Base-by-base conservation (phyloP, 2,888 invertebrate species). In the Stratiomys singularior region DNA sequence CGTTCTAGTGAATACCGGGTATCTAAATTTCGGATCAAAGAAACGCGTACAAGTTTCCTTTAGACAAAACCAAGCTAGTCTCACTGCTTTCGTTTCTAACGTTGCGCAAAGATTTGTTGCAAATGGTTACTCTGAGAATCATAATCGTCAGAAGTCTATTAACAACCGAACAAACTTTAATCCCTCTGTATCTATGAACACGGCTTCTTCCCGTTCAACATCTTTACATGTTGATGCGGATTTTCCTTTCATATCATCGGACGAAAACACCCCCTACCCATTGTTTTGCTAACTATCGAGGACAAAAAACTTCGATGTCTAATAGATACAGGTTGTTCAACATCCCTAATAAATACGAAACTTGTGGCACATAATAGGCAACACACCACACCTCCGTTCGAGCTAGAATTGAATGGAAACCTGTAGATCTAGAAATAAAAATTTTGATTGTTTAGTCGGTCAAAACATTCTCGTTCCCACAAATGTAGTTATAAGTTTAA, bases 1-100 rank as follows among this genome's bases (percentile, higher is more conserved):
- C 21, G 63, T 63, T 11, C 25, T 69, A 69, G 69, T 69, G 13
- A 69, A 69, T 69, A 69, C 46, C 1, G 69, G 69, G 21, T 69
- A 69, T 3, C 47, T 69, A 5, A 69, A 69, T 47, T 69, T 46
- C 23, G 37, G 66, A 9, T 58, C 18, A 18, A 58, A 58, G 18
- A 58, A 18, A 9, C 13, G n/a, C 18, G 58, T n/a, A 13, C 2
- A 21, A 58, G 18, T 18, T 13, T 58, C 21, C 18, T n/a, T n/a
- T 21, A 21, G 58, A 1, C 21, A 13, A n/a, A 13, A 4, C 4
- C 7, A n/a, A n/a, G n/a, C 44, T 44, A 44, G 13, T 44, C 7
- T 13, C 9, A 44, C 44, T 44, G 9, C 44, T 13, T 13, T 13
- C 7, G 13, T 9, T 44, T 44, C 13, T 44, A 44, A 44, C 13